Base-by-base conservation (phyloP, 2,888 invertebrate genomes). In the Leptogaster cylindrica region DNA sequence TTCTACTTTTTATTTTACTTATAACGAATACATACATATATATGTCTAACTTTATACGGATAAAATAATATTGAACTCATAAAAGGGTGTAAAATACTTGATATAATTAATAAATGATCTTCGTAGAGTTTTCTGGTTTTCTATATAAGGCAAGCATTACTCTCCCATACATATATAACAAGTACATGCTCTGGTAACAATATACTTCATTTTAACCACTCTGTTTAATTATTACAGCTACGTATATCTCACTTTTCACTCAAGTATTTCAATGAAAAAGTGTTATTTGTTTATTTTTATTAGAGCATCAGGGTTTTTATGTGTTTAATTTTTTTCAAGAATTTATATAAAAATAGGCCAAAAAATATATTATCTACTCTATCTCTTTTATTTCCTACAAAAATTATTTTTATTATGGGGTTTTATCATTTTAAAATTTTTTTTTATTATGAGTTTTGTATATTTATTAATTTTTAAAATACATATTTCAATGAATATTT, bases 291-390 rank as follows among this genome's bases (percentile, higher is more conserved):
- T 41, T 41, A 41, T 48, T 48, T 25, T 48, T 48, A 16, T 48
- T 46, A 44, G 61, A 61, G 61, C 61, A 14, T 61, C 41, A 61
- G 61, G 44, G 44, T 64, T 48, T 64, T 50, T 33, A 31, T 12
- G 12, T 58, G 10, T 39, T 48, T 50, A 48, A n/a, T 48, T 36
- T 64, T 48, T 44, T 50, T 61, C 44, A 23, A 48, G n/a, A 36
- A 28, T 64, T 25, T 64, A 33, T 64, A 64, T 64, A 64, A 64
- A 64, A 64, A 64, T 64, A 64, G 64, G 64, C 64, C 64, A 50
- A 64, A 64, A 64, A 64, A 64, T 64, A 64, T 64, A 64, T 61
- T 44, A 44, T 61, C 61, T 61, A 61, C 44, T 61, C 61, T 61
- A 61, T 61, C 55, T 61, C 61, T 61, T 61, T 44, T 44, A n/a